These are phyloP conservation scores for Phaethornis superciliosus DNA, from an alignment of 2,113 vertebrate species.

Conservation along the genomic window DNA sequence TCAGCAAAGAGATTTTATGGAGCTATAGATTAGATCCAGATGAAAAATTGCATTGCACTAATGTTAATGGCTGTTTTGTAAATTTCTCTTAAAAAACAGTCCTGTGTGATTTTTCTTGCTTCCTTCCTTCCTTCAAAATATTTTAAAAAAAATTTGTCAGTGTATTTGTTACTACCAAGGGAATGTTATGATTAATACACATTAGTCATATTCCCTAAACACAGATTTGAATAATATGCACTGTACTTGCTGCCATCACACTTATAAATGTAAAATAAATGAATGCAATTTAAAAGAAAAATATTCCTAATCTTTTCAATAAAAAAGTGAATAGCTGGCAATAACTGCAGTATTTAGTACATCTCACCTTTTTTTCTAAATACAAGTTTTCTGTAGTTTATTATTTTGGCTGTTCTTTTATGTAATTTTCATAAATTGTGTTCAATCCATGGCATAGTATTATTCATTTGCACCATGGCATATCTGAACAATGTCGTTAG, in stretches of 20 bases:
- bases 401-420: neutral
- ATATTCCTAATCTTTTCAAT: constrained; percentile 43
- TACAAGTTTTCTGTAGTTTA: neutral
- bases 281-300: constrained; percentile 48
- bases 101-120: constrained; percentile 13
- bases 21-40: constrained; percentile 13
- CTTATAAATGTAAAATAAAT: constrained; percentile 34
- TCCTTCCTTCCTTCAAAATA: constrained; percentile 29
- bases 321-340: neutral
- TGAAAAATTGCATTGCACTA: constrained; percentile 38
- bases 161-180: constrained; percentile 34
- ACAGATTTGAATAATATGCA: constrained; percentile 55
- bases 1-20: constrained; percentile 26
- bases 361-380: constrained; percentile 8
- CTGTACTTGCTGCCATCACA: neutral
- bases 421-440: neutral
- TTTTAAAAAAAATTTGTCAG: neutral
- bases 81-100: constrained; percentile 16
- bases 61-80: neutral
- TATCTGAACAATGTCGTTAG: constrained; percentile 4
- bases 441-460: neutral
- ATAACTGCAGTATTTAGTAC: neutral
- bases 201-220: constrained; percentile 58
- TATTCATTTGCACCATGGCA: neutral
- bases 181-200: constrained; percentile 40